phyloP scores from a whole-genome alignment of 2,113 vertebrate genomes.

The Dipodomys stephensi region DNA sequence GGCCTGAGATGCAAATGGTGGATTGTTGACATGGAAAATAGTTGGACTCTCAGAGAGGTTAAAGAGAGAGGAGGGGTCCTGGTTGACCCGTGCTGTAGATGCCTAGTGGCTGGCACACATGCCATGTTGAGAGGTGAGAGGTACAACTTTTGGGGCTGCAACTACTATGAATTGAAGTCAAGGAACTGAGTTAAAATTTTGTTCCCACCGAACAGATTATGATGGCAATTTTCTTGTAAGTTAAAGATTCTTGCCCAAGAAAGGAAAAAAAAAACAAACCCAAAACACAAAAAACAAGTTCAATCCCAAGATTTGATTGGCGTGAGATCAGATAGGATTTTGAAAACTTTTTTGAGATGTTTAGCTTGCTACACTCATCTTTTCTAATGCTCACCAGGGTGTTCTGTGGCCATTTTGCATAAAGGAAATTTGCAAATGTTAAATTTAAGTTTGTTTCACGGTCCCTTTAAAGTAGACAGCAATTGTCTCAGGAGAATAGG shows the following conservation, averaged over 20 bases:
- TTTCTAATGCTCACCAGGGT: neutral
- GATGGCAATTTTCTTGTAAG: too few species aligned
- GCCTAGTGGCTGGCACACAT: neutral
- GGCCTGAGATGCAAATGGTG: slow-evolving; percentile 7
- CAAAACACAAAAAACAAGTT: neutral
- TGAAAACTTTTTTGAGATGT: neutral
- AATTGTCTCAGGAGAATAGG: neutral
- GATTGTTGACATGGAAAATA: slow-evolving; percentile 19
- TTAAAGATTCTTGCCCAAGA: slow-evolving; percentile 2
- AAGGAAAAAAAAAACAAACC: neutral
- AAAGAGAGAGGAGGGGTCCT: slow-evolving; percentile 22
- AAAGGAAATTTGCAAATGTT: slow-evolving; percentile 22
- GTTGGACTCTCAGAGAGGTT: neutral
- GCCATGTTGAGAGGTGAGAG: neutral
- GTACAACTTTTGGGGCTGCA: neutral
- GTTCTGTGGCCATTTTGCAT: neutral
- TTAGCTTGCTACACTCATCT: neutral
- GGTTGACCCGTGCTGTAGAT: neutral
- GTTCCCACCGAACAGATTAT: too few species aligned
- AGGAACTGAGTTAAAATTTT: neutral
- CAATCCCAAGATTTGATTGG: neutral
- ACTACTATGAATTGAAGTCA: slow-evolving; percentile 27
- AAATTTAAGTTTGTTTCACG: neutral
- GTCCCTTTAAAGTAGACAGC: slow-evolving; percentile 44
- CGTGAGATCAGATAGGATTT: neutral